Evolutionary conservation across 2,888 invertebrate genomes (phyloP).

Genomic region (Autographa pulchrina): DNA sequence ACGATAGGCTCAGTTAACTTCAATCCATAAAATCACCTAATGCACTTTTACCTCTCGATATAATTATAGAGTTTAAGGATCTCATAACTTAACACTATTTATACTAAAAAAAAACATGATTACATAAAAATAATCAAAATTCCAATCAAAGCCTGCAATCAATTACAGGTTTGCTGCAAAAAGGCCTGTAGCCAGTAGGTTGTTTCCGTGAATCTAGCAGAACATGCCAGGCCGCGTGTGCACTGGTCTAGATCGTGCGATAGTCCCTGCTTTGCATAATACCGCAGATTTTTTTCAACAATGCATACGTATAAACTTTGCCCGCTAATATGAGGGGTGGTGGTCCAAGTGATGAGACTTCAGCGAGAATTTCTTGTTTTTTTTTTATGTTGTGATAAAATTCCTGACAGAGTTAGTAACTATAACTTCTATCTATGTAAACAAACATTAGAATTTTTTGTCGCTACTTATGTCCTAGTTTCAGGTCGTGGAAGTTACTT

Average conservation of each 20-base stretch:
- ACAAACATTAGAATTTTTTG: too few species aligned
- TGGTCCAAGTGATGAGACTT: conserved; percentile 52
- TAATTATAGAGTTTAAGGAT: too few species aligned
- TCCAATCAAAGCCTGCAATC: conserved; percentile 33
- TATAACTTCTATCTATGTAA: too few species aligned
- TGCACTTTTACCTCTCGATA: too few species aligned
- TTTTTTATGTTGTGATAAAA: too few species aligned
- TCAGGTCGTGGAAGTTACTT: too few species aligned
- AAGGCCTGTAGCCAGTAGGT: conserved; percentile 28
- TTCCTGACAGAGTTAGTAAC: too few species aligned
- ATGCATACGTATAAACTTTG: conserved; percentile 79
- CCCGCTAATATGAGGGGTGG: conserved; percentile 69
- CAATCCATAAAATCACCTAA: too few species aligned
- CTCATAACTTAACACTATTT: too few species aligned
- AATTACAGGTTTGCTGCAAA: conserved; percentile 47
- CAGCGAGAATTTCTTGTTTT: conserved; percentile 10
- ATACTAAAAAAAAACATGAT: neutral
- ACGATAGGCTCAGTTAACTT: too few species aligned
- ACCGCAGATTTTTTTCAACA: conserved; percentile 85
- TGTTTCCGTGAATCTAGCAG: conserved; percentile 57
- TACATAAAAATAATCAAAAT: conserved; percentile 24
- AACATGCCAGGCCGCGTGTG: conserved; percentile 78
- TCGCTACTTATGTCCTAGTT: too few species aligned
- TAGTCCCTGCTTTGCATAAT: conserved; percentile 83
- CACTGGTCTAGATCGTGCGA: conserved; percentile 74